Percentiles rank a stretch among this genome's conserved stretches.
Conservation (phyloP, 1,140 invertebrate genomes). For the Pentalonia nigronervosa region DNA sequence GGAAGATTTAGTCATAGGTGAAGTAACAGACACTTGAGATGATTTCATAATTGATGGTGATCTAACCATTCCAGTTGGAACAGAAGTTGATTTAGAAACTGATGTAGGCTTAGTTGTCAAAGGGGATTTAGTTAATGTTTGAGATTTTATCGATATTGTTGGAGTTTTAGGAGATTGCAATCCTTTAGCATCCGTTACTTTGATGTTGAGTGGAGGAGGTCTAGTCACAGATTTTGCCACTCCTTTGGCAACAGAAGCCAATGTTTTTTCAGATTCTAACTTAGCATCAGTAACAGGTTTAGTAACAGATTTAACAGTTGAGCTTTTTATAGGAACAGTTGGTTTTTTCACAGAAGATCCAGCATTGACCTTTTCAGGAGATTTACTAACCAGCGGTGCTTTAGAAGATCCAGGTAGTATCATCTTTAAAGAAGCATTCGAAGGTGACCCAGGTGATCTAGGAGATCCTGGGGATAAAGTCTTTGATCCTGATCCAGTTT, state of each 20-base stretch:
- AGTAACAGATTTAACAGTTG: background rate
- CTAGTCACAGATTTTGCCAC: background rate
- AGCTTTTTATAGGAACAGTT: background rate
- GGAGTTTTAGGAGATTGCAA: conserved; percentile 48
- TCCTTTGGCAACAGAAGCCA: conserved; percentile 3
- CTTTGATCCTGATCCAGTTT: conserved; percentile 48
- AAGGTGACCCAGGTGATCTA: conserved; percentile 22
- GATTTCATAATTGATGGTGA: background rate
- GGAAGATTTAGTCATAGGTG: background rate
- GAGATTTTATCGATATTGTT: background rate
- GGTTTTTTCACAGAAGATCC: background rate
- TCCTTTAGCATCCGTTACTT: conserved; percentile 14
- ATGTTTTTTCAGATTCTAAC: background rate
- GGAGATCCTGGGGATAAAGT: conserved; percentile 24
- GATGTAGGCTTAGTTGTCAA: background rate
- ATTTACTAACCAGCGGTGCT: background rate
- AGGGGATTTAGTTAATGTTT: background rate
- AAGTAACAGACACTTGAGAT: background rate
- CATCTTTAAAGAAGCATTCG: background rate
- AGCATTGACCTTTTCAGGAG: background rate
- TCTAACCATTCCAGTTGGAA: background rate
- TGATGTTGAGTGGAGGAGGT: conserved; percentile 42
- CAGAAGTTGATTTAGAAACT: conserved; percentile 10
- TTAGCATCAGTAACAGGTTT: conserved; percentile 33
- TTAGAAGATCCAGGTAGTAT: background rate